Evolutionary conservation across 2,113 vertebrate species (phyloP), one percentile per base, ranked within the genome.

Genomic region (Crotalus tigris): DNA sequence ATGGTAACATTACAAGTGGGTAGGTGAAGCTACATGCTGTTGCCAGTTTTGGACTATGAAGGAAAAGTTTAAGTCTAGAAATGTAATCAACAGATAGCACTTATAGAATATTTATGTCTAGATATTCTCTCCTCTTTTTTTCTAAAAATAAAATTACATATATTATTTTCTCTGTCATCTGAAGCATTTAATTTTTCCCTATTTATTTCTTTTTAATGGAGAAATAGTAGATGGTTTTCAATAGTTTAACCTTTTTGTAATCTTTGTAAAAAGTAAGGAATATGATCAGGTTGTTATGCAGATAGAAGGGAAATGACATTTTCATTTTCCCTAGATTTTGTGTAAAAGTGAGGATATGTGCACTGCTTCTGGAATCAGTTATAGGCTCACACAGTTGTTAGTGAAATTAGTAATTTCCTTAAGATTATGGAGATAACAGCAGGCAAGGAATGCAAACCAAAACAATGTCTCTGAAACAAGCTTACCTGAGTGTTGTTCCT

Each of bases 101-200:
- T 91, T 33, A 90, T 92, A 94, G 93, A 87, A 58, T 9, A 33
- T 81, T 92, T 53, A 51, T 69, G 12, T 21, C 12, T 85, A 90
- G 7, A 90, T 90, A 13, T 15, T 55, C 19, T 61, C 39, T 39
- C 54, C 39, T 49, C 19, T 53, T 2, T 17, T 6, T 64, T 57
- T 29, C 33, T 10, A 19, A 92, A 85, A 8, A 39, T 39, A 39
- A 39, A 92, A 91, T 15, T 26, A 2, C 0, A 46, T 24, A 39
- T 91, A 49, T 12, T 92, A 5, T 87, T 59, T 0, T 0, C 26
- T 12, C 61, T 91, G 0, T 81, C 26, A 57, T 87, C n/a, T 86
- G 8, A 39, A 19, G 0, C 0, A 21, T 39, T 39, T 54, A 81
- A 24, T 57, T 92, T 89, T 13, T 49, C 33, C 61, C 54, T 11